Evolutionary conservation across 1,140 invertebrate species (phyloP), one percentile per base, ranked within the genome.

Genomic region (Phortica variegata): DNA sequence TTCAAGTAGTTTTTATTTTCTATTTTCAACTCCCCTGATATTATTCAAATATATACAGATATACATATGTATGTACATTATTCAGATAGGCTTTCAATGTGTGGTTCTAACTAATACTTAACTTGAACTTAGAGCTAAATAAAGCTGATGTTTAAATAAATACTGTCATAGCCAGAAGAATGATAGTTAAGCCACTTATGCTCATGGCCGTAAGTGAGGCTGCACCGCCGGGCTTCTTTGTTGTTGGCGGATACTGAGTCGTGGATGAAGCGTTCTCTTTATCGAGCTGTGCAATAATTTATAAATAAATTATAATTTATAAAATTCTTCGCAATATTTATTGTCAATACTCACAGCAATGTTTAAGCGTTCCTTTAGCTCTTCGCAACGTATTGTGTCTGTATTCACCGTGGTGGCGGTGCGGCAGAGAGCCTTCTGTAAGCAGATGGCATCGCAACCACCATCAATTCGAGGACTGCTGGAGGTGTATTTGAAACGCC

Each of bases 361-460:
- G 21, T 58, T 58, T 2, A 73, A 51, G 17, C 60, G 54, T 8
- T 53, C 32, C 23, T 59, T 58, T 0, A 85, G 63, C 57, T 79
- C 76, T n/a, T 82, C 73, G 56, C 84, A 87, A 38, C 79, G 80
- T 40, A 62, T 62, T 5, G 74, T 60, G 41, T 84, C 77, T 49
- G 79, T 79, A 15, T 80, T 70, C 15, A 81, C 77, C 15, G 81
- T 83, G 0, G 79, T 79, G 5, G 82, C 79, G 31, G 83, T 81
- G 40, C 73, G 77, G 52, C 84, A 87, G 2, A 87, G 47, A 23
- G 80, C 78, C 19, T 79, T 70, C 29, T 80, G 77, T 51, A 84
- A 78, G 49, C 86, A 88, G 12, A 73, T 54, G 15, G 73, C 59
- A 60, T 84, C 73, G 49, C 86, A 87, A 5, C 65, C 63, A 1